phyloP scores from a whole-genome alignment of 2,797 vertebrate genomes.

The Sebastes trivittatus region DNA sequence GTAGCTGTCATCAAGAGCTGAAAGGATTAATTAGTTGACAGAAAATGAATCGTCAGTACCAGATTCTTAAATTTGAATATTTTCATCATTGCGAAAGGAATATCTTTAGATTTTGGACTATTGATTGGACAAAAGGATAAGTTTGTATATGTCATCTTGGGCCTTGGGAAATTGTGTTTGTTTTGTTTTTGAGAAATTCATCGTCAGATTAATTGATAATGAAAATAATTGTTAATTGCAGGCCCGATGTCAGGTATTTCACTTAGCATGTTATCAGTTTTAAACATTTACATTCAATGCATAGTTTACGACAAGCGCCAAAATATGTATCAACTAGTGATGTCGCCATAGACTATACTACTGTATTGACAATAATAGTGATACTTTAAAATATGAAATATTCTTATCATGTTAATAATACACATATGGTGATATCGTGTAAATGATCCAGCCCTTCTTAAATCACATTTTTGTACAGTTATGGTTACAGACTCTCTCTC shows the following conservation, averaged over 20 bases:
- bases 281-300: neutral
- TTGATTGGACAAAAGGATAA: rapidly evolving
- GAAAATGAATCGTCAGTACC: neutral
- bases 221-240: neutral
- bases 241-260: rapidly evolving
- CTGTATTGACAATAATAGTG: too few relatives aligned
- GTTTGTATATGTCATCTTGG: too few relatives aligned
- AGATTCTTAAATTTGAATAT: neutral
- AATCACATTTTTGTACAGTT: too few relatives aligned
- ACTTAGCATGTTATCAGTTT: neutral
- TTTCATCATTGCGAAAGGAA: neutral
- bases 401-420: neutral
- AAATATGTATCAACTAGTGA: neutral
- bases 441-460: rapidly evolving
- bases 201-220: neutral
- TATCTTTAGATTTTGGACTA: too few relatives aligned
- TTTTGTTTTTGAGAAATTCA: neutral
- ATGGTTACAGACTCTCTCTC: too few relatives aligned
- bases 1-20: neutral
- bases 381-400: neutral
- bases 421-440: neutral
- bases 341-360: too few relatives aligned
- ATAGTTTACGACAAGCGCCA: neutral
- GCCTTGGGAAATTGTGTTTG: neutral
- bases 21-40: neutral